Conservation (phyloP, 2,888 invertebrate species). For the Taphrorychus bicolor region DNA sequence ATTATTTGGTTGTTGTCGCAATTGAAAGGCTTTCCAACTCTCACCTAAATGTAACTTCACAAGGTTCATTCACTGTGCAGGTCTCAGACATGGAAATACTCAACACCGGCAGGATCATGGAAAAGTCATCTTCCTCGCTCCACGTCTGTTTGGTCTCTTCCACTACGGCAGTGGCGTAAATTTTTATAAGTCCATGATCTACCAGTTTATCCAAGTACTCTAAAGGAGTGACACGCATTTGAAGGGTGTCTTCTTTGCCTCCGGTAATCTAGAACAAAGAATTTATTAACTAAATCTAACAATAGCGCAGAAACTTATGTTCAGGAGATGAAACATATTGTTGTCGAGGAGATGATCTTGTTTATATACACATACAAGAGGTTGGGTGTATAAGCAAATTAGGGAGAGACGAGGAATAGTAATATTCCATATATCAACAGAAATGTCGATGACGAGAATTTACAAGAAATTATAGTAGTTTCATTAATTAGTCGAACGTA, state of each 20-base stretch:
- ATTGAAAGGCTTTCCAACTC: too few relatives aligned
- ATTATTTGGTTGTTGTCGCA: too few relatives aligned
- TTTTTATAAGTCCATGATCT: constrained; percentile 81
- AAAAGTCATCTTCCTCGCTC: constrained; percentile 84
- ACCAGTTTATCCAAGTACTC: constrained; percentile 82
- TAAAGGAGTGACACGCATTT: constrained; percentile 67
- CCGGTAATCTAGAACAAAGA: constrained; percentile 27
- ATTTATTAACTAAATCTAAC: neutral
- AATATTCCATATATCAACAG: too few relatives aligned
- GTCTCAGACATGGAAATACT: constrained; percentile 62
- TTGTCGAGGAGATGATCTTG: too few relatives aligned
- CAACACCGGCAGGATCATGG: constrained; percentile 76
- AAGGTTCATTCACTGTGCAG: constrained; percentile 67
- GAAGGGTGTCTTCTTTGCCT: constrained; percentile 64
- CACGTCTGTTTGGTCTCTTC: constrained; percentile 82
- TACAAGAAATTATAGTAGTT: too few relatives aligned
- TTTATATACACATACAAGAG: too few relatives aligned
- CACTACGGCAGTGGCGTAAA: constrained; percentile 79
- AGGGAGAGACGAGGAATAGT: too few relatives aligned
- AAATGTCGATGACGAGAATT: too few relatives aligned
- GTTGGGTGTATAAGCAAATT: too few relatives aligned
- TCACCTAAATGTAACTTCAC: constrained; percentile 61
- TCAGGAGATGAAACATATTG: too few relatives aligned
- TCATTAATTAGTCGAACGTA: too few relatives aligned
- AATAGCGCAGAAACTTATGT: neutral